phyloP scores from a whole-genome alignment of 2,797 vertebrate species.

The Odontamblyopus lacepedii region DNA sequence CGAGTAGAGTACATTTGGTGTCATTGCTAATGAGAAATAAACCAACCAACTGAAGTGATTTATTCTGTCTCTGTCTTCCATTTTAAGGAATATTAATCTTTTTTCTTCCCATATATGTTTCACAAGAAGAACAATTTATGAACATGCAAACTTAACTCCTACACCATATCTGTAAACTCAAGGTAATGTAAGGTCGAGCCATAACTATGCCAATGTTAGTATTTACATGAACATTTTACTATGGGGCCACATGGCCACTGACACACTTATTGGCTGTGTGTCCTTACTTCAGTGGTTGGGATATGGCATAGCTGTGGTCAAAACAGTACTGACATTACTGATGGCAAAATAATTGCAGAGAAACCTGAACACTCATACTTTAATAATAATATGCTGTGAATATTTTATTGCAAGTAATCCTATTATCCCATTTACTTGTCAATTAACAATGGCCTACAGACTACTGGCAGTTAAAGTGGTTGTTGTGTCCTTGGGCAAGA shows the following conservation, averaged over 20 bases:
- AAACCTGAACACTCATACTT: background rate
- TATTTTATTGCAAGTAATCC: background rate
- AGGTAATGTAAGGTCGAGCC: background rate
- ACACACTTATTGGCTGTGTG: background rate
- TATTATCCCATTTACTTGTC: background rate
- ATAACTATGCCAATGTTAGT: background rate
- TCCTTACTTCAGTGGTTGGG: background rate
- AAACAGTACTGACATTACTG: too few relatives aligned
- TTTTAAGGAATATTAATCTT: background rate
- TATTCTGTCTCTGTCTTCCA: slow-evolving; percentile 34
- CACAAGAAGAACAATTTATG: background rate
- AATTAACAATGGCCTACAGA: background rate
- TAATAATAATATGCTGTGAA: background rate
- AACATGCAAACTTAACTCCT: background rate
- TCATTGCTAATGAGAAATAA: slow-evolving; percentile 83
- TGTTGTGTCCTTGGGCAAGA: background rate
- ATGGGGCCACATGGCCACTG: background rate
- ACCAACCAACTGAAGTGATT: slow-evolving; percentile 71
- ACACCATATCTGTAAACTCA: background rate
- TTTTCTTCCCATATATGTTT: background rate
- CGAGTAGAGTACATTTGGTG: slow-evolving; percentile 78
- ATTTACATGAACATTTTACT: background rate
- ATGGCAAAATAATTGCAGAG: background rate
- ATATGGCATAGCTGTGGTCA: too few relatives aligned
- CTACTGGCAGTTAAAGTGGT: background rate